Evolutionary conservation across 2,888 invertebrate genomes (phyloP).

Genomic region (Xanthia togata): DNA sequence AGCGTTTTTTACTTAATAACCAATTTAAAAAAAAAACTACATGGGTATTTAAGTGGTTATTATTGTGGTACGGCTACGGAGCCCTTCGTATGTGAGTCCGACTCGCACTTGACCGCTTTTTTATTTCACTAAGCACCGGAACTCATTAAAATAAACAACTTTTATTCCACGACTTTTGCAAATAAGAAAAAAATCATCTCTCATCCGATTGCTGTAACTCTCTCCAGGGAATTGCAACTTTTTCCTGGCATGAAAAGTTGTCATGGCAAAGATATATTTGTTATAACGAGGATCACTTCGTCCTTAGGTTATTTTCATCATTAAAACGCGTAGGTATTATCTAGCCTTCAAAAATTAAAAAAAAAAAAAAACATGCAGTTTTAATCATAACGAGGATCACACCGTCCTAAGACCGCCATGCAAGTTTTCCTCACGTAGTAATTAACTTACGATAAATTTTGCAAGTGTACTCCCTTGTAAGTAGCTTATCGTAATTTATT

Average conservation of each 20-base stretch:
- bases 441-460: no score
- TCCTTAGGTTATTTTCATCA: background rate
- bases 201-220: conserved; percentile 34
- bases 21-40: no score
- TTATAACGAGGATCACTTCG: conserved; percentile 26
- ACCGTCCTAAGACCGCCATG: no score
- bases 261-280: conserved; percentile 7
- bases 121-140: background rate
- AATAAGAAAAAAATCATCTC: conserved; percentile 17
- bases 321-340: conserved; percentile 4
- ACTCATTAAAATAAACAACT: conserved; percentile 28
- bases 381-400: no score
- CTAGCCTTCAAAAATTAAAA: no score
- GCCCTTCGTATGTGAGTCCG: background rate
- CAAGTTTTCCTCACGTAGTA: no score
- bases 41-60: no score
- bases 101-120: conserved; percentile 11
- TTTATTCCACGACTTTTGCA: background rate
- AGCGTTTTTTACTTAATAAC: no score
- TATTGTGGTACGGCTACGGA: no score
- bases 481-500: no score
- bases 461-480: no score
- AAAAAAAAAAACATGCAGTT: no score
- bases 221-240: conserved; percentile 8
- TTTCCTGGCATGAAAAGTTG: background rate